Evolutionary conservation across 2,888 invertebrate genomes (phyloP).

Genomic region (Cephus rjabovi): DNA sequence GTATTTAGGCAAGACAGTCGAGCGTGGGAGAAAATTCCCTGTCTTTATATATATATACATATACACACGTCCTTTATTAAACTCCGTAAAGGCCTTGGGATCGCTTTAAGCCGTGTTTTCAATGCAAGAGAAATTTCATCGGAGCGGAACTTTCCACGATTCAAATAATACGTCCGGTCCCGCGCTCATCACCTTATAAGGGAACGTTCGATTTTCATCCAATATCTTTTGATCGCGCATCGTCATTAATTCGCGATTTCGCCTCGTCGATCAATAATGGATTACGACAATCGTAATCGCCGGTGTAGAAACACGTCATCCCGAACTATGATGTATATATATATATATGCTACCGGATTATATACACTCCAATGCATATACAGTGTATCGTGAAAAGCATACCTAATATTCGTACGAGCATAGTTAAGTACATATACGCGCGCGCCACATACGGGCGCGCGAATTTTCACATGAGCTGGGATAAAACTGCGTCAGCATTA

Average conservation of each 20-base stretch:
- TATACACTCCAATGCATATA: background rate
- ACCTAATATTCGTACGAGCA: background rate
- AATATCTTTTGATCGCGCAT: background rate
- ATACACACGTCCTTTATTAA: background rate
- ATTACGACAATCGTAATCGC: slow-evolving; percentile 41
- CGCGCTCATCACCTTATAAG: slow-evolving; percentile 20
- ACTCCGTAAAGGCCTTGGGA: background rate
- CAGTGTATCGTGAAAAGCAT: background rate
- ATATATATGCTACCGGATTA: background rate
- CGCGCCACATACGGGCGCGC: background rate
- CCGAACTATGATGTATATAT: background rate
- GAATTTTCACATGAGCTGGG: background rate
- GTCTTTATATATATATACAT: background rate
- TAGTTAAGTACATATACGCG: background rate
- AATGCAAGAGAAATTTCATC: background rate
- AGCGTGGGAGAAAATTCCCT: background rate
- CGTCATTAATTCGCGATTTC: slow-evolving; percentile 41
- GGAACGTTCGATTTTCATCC: slow-evolving; percentile 35
- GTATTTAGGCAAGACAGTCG: background rate
- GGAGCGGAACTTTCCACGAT: background rate
- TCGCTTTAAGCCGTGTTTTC: background rate
- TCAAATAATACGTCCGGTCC: background rate
- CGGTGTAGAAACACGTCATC: slow-evolving; percentile 34
- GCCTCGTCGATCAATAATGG: slow-evolving; percentile 32
- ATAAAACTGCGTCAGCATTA: background rate